A percentile compares a stretch with the other conserved stretches of the same genome.
These are phyloP conservation scores for Rhynchophorus ferrugineus DNA, from an alignment of 1,140 invertebrate genomes.

Conservation along the genomic window DNA sequence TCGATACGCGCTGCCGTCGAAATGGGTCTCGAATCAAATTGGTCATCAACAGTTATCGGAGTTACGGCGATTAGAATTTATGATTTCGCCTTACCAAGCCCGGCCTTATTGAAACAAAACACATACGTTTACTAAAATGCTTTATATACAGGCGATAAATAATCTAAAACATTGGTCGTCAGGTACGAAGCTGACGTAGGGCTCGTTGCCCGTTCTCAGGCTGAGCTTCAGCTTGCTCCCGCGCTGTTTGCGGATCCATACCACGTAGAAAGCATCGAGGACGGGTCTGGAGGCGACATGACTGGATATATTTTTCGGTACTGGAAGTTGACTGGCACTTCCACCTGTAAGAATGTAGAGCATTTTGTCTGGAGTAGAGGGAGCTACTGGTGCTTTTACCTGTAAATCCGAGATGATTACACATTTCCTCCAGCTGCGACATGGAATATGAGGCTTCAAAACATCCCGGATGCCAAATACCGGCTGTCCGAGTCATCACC, in stretches of 20 bases:
- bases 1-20: too few relatives aligned
- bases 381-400: too few relatives aligned
- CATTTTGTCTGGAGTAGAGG: too few relatives aligned
- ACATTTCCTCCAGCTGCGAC: constrained; percentile 41
- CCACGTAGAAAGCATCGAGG: constrained; percentile 31
- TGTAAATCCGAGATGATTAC: constrained; percentile 39
- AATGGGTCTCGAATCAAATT: too few relatives aligned
- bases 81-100: too few relatives aligned
- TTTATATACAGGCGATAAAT: constrained; percentile 30
- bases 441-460: constrained; percentile 39
- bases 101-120: too few relatives aligned
- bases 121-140: too few relatives aligned
- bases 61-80: too few relatives aligned
- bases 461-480: constrained; percentile 54
- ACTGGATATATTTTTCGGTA: constrained; percentile 11
- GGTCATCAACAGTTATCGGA: too few relatives aligned
- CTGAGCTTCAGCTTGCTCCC: constrained; percentile 24
- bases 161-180: constrained; percentile 31
- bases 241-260: constrained; percentile 27
- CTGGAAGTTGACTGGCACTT: constrained; percentile 7
- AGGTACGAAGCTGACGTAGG: constrained; percentile 29
- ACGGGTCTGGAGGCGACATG: constrained; percentile 20
- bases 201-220: constrained; percentile 30
- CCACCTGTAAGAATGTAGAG: not conserved
- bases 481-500: constrained; percentile 46